phyloP scores from a whole-genome alignment of 2,888 invertebrate species.

The Rosalia funebris region DNA sequence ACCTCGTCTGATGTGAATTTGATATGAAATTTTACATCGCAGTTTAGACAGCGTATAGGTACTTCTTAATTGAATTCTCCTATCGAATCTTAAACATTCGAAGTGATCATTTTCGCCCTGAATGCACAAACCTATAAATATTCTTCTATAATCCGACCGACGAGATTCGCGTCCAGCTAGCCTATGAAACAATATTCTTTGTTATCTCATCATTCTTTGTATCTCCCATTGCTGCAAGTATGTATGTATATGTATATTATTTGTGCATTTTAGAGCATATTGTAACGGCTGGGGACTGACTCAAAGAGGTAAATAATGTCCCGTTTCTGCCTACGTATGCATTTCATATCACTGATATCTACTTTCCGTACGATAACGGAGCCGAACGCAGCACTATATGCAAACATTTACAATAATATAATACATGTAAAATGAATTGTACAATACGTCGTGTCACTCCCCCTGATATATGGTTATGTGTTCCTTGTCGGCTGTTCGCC shows the following conservation, averaged over 20 bases:
- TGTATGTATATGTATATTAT: constrained; percentile 30
- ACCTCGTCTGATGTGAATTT: too few species aligned
- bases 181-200: constrained; percentile 24
- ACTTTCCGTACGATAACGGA: constrained; percentile 51
- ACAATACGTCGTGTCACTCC: constrained; percentile 18
- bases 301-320: constrained; percentile 39
- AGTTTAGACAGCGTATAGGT: too few species aligned
- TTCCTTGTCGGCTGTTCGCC: constrained; percentile 19
- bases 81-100: too few species aligned
- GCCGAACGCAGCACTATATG: constrained; percentile 44
- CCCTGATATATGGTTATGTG: constrained; percentile 26
- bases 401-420: constrained; percentile 49
- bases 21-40: too few species aligned
- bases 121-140: constrained; percentile 1
- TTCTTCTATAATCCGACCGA: background rate
- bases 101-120: too few species aligned
- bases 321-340: constrained; percentile 39
- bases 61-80: too few species aligned
- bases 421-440: constrained; percentile 48
- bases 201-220: constrained; percentile 30
- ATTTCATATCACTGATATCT: constrained; percentile 54
- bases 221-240: constrained; percentile 26
- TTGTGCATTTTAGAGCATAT: constrained; percentile 40
- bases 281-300: constrained; percentile 22
- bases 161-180: background rate